Percentiles rank a stretch among this genome's conserved stretches.
Conservation (phyloP, 2,113 vertebrate species). For the Dasypus novemcinctus region DNA sequence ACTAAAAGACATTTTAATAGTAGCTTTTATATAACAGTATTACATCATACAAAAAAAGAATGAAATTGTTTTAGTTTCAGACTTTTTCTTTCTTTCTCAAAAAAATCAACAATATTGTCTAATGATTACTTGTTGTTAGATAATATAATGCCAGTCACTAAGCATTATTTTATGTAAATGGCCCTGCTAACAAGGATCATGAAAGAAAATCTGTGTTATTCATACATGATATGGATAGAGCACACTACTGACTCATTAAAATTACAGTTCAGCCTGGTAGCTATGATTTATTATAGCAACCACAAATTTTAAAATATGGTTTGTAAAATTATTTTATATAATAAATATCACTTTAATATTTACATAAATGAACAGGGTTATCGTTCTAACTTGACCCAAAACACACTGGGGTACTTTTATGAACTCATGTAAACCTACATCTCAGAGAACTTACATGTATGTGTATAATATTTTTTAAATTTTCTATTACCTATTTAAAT, state of each 20-base stretch:
- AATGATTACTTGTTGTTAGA: conserved; percentile 35
- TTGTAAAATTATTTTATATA: conserved; percentile 25
- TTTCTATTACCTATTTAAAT: conserved; percentile 44
- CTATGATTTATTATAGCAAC: conserved; percentile 31
- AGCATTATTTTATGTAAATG: conserved; percentile 9
- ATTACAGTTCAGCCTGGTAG: background rate
- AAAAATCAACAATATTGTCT: conserved; percentile 19
- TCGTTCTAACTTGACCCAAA: background rate
- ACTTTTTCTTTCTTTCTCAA: background rate
- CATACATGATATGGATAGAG: background rate
- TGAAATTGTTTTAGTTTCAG: background rate
- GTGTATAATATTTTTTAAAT: background rate
- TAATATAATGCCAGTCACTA: background rate
- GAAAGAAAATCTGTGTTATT: conserved; percentile 31
- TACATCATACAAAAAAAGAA: conserved; percentile 14
- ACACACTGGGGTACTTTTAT: background rate
- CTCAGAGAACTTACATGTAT: background rate
- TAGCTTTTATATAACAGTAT: background rate
- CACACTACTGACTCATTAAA: conserved; percentile 36
- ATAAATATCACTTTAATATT: conserved; percentile 43
- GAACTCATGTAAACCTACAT: background rate
- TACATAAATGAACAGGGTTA: conserved; percentile 38
- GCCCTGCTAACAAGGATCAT: background rate
- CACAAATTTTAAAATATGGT: fast-evolving
- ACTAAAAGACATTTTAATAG: background rate